Conservation (phyloP, 2,797 vertebrate species). For the Sphenodon punctatus region DNA sequence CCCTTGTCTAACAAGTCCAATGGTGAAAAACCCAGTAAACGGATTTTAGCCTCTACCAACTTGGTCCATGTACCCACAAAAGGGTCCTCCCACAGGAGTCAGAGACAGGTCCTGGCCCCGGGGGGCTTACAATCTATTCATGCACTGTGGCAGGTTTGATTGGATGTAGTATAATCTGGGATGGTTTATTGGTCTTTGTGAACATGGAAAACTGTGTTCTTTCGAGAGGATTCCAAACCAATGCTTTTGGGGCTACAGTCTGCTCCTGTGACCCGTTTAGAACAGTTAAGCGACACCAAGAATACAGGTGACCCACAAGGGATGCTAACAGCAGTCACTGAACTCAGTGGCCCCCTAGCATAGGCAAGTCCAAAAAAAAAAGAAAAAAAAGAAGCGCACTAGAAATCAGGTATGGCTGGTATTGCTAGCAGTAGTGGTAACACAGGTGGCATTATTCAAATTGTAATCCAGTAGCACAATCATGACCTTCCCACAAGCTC, state of each 20-base stretch:
- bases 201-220: not conserved
- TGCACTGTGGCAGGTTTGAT: not conserved
- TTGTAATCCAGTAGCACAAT: not conserved
- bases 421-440: not conserved
- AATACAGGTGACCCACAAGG: constrained; percentile 49
- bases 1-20: too few species aligned
- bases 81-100: too few species aligned
- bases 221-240: constrained; percentile 39
- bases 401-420: too few species aligned
- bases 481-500: constrained; percentile 49
- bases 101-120: too few species aligned
- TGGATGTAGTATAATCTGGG: not conserved
- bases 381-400: too few species aligned
- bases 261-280: constrained; percentile 60
- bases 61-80: too few species aligned
- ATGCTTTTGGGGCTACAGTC: constrained; percentile 59
- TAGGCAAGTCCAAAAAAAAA: constrained; percentile 24
- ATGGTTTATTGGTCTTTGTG: not conserved
- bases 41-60: too few species aligned
- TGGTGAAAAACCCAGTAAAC: too few species aligned
- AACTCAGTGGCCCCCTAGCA: constrained; percentile 13
- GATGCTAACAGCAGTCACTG: constrained; percentile 60
- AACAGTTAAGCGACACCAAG: constrained; percentile 54
- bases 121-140: too few species aligned
- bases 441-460: constrained; percentile 42